Conservation (phyloP, 2,797 vertebrate genomes). For the Zenarchopterus dispar region DNA sequence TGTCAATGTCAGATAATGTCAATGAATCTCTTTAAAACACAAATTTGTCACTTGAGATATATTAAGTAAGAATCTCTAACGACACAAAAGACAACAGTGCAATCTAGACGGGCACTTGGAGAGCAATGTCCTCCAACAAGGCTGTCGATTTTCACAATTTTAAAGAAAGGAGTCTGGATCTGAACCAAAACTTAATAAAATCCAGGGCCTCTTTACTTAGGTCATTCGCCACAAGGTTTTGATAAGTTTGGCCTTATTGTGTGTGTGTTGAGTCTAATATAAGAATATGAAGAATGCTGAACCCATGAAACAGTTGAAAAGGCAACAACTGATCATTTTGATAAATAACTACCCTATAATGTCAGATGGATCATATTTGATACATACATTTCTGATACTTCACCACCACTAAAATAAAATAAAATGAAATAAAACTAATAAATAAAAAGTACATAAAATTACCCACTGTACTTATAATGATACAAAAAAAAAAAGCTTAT, state of each 20-base stretch:
- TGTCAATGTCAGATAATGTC: constrained; percentile 49
- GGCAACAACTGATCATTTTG: too few species aligned
- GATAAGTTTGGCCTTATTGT: not conserved
- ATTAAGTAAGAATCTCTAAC: constrained; percentile 11
- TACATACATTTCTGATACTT: too few species aligned
- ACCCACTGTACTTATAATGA: too few species aligned
- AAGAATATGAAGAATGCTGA: too few species aligned
- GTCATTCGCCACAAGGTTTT: not conserved
- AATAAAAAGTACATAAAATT: too few species aligned
- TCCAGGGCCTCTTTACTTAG: not conserved
- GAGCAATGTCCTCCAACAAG: not conserved
- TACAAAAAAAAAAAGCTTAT: too few species aligned
- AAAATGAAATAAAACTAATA: too few species aligned
- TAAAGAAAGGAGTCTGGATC: not conserved
- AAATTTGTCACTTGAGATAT: constrained; percentile 23
- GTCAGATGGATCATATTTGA: too few species aligned
- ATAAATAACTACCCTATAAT: too few species aligned
- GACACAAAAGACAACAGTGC: constrained; percentile 5
- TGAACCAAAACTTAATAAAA: not conserved
- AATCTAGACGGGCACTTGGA: constrained; percentile 12
- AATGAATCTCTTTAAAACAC: constrained; percentile 27
- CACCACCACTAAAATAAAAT: too few species aligned
- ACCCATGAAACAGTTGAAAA: too few species aligned
- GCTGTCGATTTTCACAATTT: not conserved
- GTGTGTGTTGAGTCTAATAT: too few species aligned